Evolutionary conservation across 2,888 invertebrate species (phyloP), one percentile per base, ranked within the genome.

Genomic region (Drosophila mimica): DNA sequence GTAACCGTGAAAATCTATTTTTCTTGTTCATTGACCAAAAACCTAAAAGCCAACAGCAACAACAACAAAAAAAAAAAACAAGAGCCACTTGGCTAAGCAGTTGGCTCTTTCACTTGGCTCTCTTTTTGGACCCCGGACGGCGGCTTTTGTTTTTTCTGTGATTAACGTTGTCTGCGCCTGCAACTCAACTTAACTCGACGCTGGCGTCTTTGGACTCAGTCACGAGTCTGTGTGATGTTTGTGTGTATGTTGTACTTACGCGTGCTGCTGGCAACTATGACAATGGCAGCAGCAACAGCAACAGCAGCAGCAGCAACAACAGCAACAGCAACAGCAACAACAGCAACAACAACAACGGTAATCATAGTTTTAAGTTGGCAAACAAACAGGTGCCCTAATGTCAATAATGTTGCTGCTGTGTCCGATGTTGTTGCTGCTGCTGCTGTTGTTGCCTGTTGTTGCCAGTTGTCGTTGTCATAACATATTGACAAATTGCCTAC

Each of bases 1-100:
- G 83, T 88, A 89, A 88, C 90, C 87, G 90, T 88, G 87, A 88
- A 88, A 89, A 80, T 70, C 83, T 76, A 88, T 88, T 88, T 88
- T 89, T 89, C 87, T 89, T 88, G 90, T 89, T 88, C 87, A 89
- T 89, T 88, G 87, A 86, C 86, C 88, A 87, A 89, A 84, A 81
- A 84, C 70, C 69, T 66, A 62, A 82, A 70, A 70, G 31, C 57
- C 46, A 20, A 60, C 53, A 61, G 52, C 48, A 74, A 59, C 57
- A 59, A 43, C 40, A 58, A 28, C 49, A 38, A 38, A 53, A 70
- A 48, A 43, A 34, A 13, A 52, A 46, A 49, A 56, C 48, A 59
- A 53, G 46, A 70, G 65, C 59, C 66, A 52, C 11, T 76, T 79
- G 73, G 76, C 73, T 66, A 62, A 54, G 63, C 63, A 74, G 74